Percentiles rank a stretch among this genome's conserved stretches.
Conservation (phyloP, 1,140 invertebrate species). For the Hyposmocoma kahamanoa region DNA sequence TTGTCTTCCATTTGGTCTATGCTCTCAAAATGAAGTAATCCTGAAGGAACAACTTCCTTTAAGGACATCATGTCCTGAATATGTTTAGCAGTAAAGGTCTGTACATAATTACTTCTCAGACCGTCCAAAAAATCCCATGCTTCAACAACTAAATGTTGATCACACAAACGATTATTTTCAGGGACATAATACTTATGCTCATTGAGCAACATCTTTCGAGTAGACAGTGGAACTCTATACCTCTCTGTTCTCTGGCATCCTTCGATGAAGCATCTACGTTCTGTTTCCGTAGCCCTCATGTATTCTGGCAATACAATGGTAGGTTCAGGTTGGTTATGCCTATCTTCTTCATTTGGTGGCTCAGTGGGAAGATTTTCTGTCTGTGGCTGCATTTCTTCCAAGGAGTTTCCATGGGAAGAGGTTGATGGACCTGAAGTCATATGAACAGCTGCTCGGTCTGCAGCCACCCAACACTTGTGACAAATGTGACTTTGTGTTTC, state of each 20-base stretch:
- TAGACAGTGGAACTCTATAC: too few species aligned
- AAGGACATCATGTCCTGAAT: constrained; percentile 14
- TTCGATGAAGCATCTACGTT: constrained; percentile 19
- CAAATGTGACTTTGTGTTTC: constrained; percentile 12
- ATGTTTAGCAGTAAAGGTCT: constrained; percentile 16
- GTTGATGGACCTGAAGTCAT: constrained; percentile 16
- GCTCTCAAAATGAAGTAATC: not conserved
- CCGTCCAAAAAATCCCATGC: constrained; percentile 6
- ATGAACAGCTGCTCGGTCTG: constrained; percentile 18
- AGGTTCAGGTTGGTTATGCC: constrained; percentile 10
- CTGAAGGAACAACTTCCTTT: not conserved
- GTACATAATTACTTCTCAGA: constrained; percentile 15
- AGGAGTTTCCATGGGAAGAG: constrained; percentile 9
- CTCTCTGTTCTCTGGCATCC: constrained; percentile 12
- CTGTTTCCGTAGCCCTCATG: too few species aligned
- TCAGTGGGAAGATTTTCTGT: constrained; percentile 3
- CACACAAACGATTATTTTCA: constrained; percentile 12
- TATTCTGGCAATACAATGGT: constrained; percentile 16
- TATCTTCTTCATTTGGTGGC: constrained; percentile 11
- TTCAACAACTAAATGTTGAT: constrained; percentile 13
- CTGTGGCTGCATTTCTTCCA: constrained; percentile 3
- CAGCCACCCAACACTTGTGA: constrained; percentile 18
- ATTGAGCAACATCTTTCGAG: constrained; percentile 12
- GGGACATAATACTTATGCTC: constrained; percentile 20
- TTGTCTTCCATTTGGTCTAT: constrained; percentile 11